phyloP scores from a whole-genome alignment of 2,797 vertebrate genomes.

The Micrastur ruficollis region DNA sequence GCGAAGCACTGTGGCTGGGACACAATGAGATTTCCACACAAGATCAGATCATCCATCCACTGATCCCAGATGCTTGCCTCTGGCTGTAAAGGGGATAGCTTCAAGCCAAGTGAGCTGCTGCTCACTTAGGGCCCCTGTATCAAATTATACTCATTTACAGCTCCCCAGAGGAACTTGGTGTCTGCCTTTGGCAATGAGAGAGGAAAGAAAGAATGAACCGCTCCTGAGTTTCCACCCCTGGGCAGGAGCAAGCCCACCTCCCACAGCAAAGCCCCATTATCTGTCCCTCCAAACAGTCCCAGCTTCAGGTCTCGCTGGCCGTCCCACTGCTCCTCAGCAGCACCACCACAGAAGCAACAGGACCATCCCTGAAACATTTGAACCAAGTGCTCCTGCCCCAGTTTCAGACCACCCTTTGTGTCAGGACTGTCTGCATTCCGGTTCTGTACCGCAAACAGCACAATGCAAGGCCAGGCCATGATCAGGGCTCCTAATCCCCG shows the following conservation, averaged over 20 bases:
- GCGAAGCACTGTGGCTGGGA: not conserved
- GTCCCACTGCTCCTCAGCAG: not conserved
- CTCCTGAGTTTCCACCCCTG: not conserved
- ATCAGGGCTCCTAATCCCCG: not conserved
- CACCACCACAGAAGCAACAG: not conserved
- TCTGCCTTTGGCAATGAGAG: not conserved
- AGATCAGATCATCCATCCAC: not conserved
- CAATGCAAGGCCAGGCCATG: not conserved
- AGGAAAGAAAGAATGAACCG: not conserved
- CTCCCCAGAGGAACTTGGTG: not conserved
- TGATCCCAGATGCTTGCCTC: not conserved
- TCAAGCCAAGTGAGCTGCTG: slow-evolving; percentile 4
- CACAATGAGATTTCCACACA: not conserved
- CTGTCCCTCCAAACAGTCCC: not conserved
- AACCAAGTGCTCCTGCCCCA: not conserved
- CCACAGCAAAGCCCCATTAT: not conserved
- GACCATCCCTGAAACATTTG: not conserved
- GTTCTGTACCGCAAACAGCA: not conserved
- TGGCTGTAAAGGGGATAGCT: not conserved
- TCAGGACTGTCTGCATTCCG: not conserved
- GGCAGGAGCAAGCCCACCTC: not conserved
- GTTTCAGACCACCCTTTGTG: not conserved
- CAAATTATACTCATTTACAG: not conserved
- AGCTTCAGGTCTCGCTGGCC: not conserved
- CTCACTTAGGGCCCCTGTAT: not conserved